Evolutionary conservation across 2,113 vertebrate species (phyloP), one percentile per base, ranked within the genome.

Genomic region (Oryzias celebensis): DNA sequence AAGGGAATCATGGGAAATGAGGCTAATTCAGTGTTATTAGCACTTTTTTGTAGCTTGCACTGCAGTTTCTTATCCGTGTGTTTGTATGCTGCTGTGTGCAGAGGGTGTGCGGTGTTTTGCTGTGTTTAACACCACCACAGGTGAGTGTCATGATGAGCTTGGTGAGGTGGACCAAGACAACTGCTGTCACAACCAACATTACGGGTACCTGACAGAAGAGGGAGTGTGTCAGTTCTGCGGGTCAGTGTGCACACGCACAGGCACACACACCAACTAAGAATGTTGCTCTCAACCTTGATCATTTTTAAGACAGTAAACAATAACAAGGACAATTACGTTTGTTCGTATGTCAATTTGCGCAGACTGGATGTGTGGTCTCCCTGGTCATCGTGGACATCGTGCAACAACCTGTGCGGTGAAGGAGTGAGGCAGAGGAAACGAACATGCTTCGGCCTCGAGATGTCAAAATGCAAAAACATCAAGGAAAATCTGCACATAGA

Each of bases 341-440:
- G 12, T 43, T 23, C 18, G 28, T 73, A 36, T 73, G 18, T 56
- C 8, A 36, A 36, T 36, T 36, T 12, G 0, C 16, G 1, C 70
- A 89, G 87, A 7, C 55, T 23, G 8, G 47, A 57, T 0, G 2
- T 10, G 1, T 88, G 83, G 87, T 58, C 85, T 2, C 1, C 45
- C 3, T 88, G 85, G 87, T 76, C 85, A 0, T 5, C 71, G 1
- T 88, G 87, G 87, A 80, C 77, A 3, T 15, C 6, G 1, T 88
- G 87, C 44, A 84, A 23, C 8, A 12, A 45, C 3, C 62, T 68
- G 18, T 84, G 83, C 54, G 85, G 81, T 0, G 41, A 55, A 0
- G 87, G 87, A 0, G 87, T 89, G 26, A 65, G 8, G 2, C 79
- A 81, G 66, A 66, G 69, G 8, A 72, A 7, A 7, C 71, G 85